phyloP scores from a whole-genome alignment of 2,797 vertebrate species.

The Glossophaga mutica region DNA sequence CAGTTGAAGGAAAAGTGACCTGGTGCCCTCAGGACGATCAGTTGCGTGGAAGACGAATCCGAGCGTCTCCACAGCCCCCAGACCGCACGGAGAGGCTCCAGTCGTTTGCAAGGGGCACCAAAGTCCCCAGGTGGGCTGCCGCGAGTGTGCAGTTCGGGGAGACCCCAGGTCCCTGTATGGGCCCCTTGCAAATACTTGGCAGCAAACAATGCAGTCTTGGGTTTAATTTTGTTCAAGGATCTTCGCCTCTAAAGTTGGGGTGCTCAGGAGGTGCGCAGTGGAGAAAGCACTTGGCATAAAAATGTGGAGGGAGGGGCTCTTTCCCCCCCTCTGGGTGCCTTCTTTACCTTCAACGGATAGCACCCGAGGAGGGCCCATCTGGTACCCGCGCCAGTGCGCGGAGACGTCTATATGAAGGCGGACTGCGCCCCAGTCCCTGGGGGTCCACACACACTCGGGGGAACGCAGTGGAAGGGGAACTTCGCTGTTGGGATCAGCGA shows the following conservation, averaged over 20 bases:
- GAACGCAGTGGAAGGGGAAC: not conserved
- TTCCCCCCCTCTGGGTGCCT: not conserved
- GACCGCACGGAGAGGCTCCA: not conserved
- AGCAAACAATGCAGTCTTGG: not conserved
- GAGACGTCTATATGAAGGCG: not conserved
- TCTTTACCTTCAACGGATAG: not conserved
- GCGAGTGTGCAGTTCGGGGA: not conserved
- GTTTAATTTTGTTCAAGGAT: constrained; percentile 28
- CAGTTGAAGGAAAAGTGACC: not conserved
- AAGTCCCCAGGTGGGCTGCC: not conserved
- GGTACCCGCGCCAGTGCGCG: fast-evolving
- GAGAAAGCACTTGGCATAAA: not conserved
- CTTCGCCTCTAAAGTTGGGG: not conserved
- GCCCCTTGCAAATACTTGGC: not conserved
- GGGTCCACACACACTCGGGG: not conserved
- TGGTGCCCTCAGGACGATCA: not conserved
- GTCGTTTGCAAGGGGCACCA: not conserved
- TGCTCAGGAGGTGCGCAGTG: not conserved
- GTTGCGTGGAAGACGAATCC: not conserved
- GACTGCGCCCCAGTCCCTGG: not conserved
- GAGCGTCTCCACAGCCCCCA: not conserved
- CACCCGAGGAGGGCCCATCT: not conserved
- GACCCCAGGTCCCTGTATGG: not conserved
- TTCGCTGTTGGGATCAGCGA: not conserved
- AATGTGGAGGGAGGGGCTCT: not conserved